Conservation (phyloP, 2,888 invertebrate species). For the Copidosoma aretas region DNA sequence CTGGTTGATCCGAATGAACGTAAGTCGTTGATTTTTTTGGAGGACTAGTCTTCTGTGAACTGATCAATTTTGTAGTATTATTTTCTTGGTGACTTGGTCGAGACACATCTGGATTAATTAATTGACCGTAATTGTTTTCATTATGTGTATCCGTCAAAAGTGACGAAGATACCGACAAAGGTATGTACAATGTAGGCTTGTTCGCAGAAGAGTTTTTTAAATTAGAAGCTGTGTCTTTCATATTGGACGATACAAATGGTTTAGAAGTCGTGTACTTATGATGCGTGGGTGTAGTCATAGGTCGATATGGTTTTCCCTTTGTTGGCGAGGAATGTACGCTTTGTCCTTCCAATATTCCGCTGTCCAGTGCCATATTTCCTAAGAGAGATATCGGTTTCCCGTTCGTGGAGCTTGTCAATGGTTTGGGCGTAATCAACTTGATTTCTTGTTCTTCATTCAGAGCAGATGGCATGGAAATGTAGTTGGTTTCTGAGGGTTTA, state of each 20-base stretch:
- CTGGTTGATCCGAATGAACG: constrained; percentile 15
- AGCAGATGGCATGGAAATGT: constrained; percentile 10
- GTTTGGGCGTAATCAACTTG: constrained; percentile 8
- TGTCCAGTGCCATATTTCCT: constrained; percentile 36
- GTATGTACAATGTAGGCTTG: constrained; percentile 37
- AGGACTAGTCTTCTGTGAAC: not conserved
- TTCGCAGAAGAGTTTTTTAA: constrained; percentile 16
- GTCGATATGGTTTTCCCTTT: constrained; percentile 11
- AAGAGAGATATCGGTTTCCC: constrained; percentile 36
- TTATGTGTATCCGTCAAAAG: constrained; percentile 12
- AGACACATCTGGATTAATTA: not conserved
- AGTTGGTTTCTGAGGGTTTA: constrained; percentile 13
- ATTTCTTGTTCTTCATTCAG: not conserved
- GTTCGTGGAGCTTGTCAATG: not conserved
- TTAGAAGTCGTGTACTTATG: constrained; percentile 18
- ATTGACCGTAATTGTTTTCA: constrained; percentile 7
- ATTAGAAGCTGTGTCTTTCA: not conserved
- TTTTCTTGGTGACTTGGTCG: not conserved
- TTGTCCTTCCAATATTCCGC: constrained; percentile 27
- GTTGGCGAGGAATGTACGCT: constrained; percentile 6
- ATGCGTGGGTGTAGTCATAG: not conserved
- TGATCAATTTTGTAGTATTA: not conserved
- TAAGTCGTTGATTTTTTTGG: constrained; percentile 9
- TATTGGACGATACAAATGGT: not conserved
- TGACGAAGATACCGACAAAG: constrained; percentile 25